Evolutionary conservation across 1,140 invertebrate genomes (phyloP).

Genomic region (Pogonognathellus flavescens): DNA sequence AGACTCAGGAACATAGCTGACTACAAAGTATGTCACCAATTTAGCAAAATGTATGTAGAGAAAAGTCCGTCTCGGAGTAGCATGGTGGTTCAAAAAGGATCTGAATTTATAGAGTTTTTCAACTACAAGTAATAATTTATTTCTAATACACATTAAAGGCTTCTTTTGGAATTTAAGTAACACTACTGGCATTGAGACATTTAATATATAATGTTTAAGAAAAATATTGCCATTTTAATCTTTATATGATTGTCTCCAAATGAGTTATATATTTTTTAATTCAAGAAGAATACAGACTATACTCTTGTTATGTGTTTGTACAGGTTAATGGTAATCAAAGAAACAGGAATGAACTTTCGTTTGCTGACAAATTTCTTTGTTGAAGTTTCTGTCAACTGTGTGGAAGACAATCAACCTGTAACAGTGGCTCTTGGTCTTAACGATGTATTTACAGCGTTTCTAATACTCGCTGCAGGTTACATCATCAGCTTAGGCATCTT

Average conservation of each 20-base stretch:
- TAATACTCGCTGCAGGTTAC: not conserved
- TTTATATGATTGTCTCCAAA: too few species aligned
- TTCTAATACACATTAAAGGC: too few species aligned
- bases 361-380: not conserved
- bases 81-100: not conserved
- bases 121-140: conserved; percentile 50
- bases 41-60: not conserved
- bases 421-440: not conserved
- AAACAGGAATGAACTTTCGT: conserved; percentile 10
- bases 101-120: not conserved
- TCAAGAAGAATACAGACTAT: too few species aligned
- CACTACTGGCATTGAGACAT: too few species aligned
- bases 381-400: not conserved
- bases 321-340: not conserved
- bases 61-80: conserved; percentile 17
- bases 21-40: not conserved
- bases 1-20: not conserved
- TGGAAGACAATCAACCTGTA: not conserved
- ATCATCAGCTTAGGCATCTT: not conserved
- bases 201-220: too few species aligned
- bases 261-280: too few species aligned
- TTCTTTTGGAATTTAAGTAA: too few species aligned
- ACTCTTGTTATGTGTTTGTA: too few species aligned
- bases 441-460: conserved; percentile 26
- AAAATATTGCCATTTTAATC: too few species aligned